phyloP scores from a whole-genome alignment of 30 jellyfish, hydroid and myxozoan genomes.

The Rhopilema esculentum region DNA sequence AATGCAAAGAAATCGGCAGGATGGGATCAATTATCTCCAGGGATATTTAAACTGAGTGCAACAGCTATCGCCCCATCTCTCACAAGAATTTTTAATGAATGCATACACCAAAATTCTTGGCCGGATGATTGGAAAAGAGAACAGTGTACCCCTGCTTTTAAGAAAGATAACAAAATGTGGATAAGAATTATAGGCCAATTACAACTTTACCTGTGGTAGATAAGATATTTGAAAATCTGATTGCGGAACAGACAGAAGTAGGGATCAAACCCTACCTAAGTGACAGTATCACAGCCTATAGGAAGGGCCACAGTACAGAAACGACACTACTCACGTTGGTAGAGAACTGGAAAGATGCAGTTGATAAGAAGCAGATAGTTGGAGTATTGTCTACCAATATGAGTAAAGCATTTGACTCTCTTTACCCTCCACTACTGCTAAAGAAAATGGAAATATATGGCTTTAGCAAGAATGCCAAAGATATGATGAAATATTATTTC shows the following conservation, averaged over 20 bases:
- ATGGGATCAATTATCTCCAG: too few species aligned
- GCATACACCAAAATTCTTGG: constrained; percentile 10
- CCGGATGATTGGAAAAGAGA: constrained; percentile 25
- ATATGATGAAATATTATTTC: too few species aligned
- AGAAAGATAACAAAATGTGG: constrained; percentile 22
- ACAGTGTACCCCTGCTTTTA: constrained; percentile 25
- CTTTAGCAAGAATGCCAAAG: too few species aligned
- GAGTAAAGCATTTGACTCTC: constrained; percentile 57
- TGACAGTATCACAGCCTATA: constrained; percentile 33
- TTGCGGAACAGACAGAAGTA: background rate
- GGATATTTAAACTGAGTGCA: background rate
- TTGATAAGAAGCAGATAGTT: constrained; percentile 30
- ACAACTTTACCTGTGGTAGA: background rate
- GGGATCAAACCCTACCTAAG: constrained; percentile 22
- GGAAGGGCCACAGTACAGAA: constrained; percentile 46
- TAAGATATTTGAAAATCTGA: constrained; percentile 20
- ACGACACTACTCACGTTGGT: constrained; percentile 22
- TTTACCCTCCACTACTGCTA: constrained; percentile 36
- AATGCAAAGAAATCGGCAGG: too few species aligned
- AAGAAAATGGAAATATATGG: too few species aligned
- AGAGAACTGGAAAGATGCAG: constrained; percentile 38
- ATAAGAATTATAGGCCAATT: constrained; percentile 14
- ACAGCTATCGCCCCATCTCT: background rate
- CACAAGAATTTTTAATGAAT: background rate
- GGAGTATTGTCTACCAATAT: constrained; percentile 50